A percentile compares a stretch with the other conserved stretches of the same genome.
Conservation (phyloP, 2,113 vertebrate species). For the Oceanites oceanicus region DNA sequence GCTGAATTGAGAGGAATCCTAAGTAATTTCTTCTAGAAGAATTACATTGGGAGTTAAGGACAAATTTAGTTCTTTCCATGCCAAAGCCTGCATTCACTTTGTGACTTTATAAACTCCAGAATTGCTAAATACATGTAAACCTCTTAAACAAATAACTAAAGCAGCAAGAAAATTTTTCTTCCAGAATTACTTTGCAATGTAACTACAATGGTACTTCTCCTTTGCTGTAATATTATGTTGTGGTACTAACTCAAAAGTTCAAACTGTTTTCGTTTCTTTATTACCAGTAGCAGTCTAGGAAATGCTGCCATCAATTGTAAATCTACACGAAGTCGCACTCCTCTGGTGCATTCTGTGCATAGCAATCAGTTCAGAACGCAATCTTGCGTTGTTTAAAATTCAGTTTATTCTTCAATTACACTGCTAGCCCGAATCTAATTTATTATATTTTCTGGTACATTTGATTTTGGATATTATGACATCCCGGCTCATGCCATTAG, state of each 20-base stretch:
- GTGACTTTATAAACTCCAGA: neutral
- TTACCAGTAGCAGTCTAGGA: constrained; percentile 31
- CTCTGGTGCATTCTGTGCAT: constrained; percentile 30
- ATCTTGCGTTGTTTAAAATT: constrained; percentile 59
- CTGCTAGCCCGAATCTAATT: constrained; percentile 49
- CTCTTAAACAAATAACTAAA: neutral
- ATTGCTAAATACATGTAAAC: neutral
- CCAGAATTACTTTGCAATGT: neutral
- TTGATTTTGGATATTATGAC: constrained; percentile 67
- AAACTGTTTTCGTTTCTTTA: constrained; percentile 6
- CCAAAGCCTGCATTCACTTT: neutral
- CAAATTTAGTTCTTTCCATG: neutral
- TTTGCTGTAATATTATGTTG: neutral
- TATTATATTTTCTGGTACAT: constrained; percentile 72
- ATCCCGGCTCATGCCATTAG: constrained; percentile 50
- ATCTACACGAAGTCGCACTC: constrained; percentile 31
- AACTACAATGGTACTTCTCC: neutral
- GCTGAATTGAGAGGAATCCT: neutral
- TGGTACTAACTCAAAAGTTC: constrained; percentile 15
- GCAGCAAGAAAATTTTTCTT: neutral
- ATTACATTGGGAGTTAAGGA: neutral
- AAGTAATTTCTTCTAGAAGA: neutral
- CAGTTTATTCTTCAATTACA: constrained; percentile 70
- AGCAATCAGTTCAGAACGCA: constrained; percentile 48
- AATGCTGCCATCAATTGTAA: constrained; percentile 50